phyloP scores from a whole-genome alignment of 2,888 invertebrate species.

The Physocephala rufipes region DNA sequence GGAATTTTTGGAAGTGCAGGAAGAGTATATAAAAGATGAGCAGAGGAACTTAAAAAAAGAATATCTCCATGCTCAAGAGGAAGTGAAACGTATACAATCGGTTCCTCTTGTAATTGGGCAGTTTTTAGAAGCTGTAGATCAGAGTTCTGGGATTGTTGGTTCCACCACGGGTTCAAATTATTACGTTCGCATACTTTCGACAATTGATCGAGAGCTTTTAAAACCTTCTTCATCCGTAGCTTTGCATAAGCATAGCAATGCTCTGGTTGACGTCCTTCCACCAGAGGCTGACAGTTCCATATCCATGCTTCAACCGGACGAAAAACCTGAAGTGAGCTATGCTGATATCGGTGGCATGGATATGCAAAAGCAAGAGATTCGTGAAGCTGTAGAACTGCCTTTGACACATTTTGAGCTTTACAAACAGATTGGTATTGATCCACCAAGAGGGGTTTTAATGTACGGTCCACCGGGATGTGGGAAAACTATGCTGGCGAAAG shows the following conservation, averaged over 20 bases:
- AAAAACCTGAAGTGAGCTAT: constrained; percentile 97
- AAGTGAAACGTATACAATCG: constrained; percentile 98
- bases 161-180: constrained; percentile 99
- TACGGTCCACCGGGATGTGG: constrained; percentile 99
- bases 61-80: constrained; percentile 97
- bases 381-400: constrained; percentile 98
- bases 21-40: constrained; percentile 99
- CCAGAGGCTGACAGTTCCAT: constrained; percentile 99
- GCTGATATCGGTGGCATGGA: constrained; percentile 99
- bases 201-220: constrained; percentile 95
- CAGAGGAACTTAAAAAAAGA: constrained; percentile 98
- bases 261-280: constrained; percentile 98
- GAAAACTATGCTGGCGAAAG: constrained; percentile 99
- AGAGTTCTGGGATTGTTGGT: constrained; percentile 98
- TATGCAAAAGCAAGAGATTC: constrained; percentile 99
- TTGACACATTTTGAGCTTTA: constrained; percentile 98
- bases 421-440: constrained; percentile 98
- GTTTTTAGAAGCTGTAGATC: constrained; percentile 98
- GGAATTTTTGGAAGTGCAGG: constrained; percentile 98
- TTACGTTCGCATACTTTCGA: constrained; percentile 97
- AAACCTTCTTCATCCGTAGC: constrained; percentile 99
- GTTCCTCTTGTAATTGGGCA: constrained; percentile 99
- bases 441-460: constrained; percentile 97
- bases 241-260: constrained; percentile 98
- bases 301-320: constrained; percentile 96